Evolutionary conservation across 64 coral and sea anemone genomes (phyloP).

Genomic region (Pachyseris speciosa): DNA sequence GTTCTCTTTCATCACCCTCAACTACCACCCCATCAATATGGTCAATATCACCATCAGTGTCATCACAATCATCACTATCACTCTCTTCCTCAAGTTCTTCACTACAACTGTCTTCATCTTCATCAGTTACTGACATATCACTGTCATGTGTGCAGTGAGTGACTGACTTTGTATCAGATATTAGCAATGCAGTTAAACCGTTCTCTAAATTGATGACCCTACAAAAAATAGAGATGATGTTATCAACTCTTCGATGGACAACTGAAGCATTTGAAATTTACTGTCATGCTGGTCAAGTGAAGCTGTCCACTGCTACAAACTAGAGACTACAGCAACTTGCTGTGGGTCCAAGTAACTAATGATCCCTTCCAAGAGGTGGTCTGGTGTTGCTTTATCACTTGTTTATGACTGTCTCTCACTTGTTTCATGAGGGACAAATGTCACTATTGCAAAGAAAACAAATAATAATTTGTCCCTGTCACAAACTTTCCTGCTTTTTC

Average conservation of each 20-base stretch:
- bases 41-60: constrained; percentile 14
- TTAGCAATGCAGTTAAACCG: constrained; percentile 79
- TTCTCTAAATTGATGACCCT: constrained; percentile 83
- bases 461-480: no score
- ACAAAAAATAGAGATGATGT: neutral
- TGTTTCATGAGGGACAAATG: no score
- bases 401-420: no score
- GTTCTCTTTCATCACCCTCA: neutral
- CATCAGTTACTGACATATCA: constrained; percentile 41
- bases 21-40: constrained; percentile 4
- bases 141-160: constrained; percentile 1
- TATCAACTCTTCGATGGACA: neutral
- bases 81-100: constrained; percentile 48
- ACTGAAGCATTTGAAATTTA: neutral
- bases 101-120: constrained; percentile 29
- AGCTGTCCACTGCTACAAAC: no score
- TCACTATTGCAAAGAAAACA: no score
- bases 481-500: no score
- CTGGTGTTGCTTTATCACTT: no score
- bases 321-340: no score
- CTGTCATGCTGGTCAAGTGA: neutral
- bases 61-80: constrained; percentile 17
- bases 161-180: constrained; percentile 88
- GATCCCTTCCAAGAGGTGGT: no score
- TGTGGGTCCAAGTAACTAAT: no score